phyloP scores from a whole-genome alignment of 1,140 invertebrate genomes.

The Nixonia krombeini region DNA sequence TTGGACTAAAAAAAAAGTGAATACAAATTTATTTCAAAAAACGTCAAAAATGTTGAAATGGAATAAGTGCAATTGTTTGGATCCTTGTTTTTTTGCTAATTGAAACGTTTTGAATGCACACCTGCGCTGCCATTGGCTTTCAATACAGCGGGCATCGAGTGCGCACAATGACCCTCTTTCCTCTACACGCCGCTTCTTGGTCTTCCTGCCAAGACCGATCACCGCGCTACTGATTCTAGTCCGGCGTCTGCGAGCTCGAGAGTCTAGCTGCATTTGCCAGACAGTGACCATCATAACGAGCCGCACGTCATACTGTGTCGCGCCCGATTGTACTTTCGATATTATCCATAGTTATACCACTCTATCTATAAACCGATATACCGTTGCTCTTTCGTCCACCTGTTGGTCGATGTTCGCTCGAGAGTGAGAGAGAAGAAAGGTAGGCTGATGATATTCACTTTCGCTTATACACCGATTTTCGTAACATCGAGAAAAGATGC shows the following conservation, averaged over 20 bases:
- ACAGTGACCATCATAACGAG: slow-evolving; percentile 47
- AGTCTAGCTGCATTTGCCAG: slow-evolving; percentile 55
- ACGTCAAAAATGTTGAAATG: too few species aligned
- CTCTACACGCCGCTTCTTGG: slow-evolving; percentile 52
- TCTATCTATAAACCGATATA: slow-evolving; percentile 21
- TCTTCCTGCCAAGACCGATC: slow-evolving; percentile 61
- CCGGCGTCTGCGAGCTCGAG: slow-evolving; percentile 43
- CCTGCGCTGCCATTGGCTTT: not conserved
- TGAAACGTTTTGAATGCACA: too few species aligned
- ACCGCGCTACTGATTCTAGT: slow-evolving; percentile 54
- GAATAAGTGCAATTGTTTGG: too few species aligned
- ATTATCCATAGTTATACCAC: slow-evolving; percentile 18
- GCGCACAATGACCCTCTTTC: slow-evolving; percentile 57
- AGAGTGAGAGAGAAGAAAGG: slow-evolving; percentile 39
- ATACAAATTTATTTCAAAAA: too few species aligned
- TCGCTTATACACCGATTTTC: not conserved
- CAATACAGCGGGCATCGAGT: slow-evolving; percentile 19
- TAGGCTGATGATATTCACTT: slow-evolving; percentile 12
- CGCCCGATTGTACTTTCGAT: slow-evolving; percentile 18
- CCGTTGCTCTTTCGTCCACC: slow-evolving; percentile 2
- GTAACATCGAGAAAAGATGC: too few species aligned
- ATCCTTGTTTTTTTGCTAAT: too few species aligned
- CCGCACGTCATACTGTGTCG: slow-evolving; percentile 33
- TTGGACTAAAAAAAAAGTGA: too few species aligned
- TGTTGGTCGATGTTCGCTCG: slow-evolving; percentile 26